Evolutionary conservation across 2,888 invertebrate genomes (phyloP).

Genomic region (Barypeithes pellucidus): DNA sequence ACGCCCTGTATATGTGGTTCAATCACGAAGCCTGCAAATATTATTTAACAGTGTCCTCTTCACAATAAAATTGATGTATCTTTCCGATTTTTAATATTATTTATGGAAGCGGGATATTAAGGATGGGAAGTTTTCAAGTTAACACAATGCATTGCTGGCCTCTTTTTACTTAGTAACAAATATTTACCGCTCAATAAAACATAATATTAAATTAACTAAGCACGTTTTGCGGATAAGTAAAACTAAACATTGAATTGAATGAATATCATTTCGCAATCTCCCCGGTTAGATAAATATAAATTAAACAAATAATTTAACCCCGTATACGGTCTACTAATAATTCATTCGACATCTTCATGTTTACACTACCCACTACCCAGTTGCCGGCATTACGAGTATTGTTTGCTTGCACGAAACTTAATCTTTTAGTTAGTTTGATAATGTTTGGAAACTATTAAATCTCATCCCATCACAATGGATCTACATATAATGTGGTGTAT

Average conservation of each 20-base stretch:
- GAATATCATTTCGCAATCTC: background rate
- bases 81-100: too few relatives aligned
- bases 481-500: constrained; percentile 49
- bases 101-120: too few relatives aligned
- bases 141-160: too few relatives aligned
- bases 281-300: constrained; percentile 17
- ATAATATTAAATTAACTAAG: constrained; percentile 5
- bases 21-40: too few relatives aligned
- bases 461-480: constrained; percentile 51
- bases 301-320: constrained; percentile 34
- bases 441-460: constrained; percentile 56
- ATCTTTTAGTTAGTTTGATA: constrained; percentile 55
- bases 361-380: constrained; percentile 42
- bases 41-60: too few relatives aligned
- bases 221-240: constrained; percentile 1
- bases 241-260: background rate
- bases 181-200: too few relatives aligned
- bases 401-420: constrained; percentile 55
- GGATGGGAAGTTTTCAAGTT: too few relatives aligned
- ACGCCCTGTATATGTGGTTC: too few relatives aligned
- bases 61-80: too few relatives aligned
- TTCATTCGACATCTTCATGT: constrained; percentile 45
- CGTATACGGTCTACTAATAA: constrained; percentile 19
- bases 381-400: constrained; percentile 44
- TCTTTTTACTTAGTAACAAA: too few relatives aligned